Conservation (phyloP, 2,888 invertebrate genomes). For the Monopis laevigella region DNA sequence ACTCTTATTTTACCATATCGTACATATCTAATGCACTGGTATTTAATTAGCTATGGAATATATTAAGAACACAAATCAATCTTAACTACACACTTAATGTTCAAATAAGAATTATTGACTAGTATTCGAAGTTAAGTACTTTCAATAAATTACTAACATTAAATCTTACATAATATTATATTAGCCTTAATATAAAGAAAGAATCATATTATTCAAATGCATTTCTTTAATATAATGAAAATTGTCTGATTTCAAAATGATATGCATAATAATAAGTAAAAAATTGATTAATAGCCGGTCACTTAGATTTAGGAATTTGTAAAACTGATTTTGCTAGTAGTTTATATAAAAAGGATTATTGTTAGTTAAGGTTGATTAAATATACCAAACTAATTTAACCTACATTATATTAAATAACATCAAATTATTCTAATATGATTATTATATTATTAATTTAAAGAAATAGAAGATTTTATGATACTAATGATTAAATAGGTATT, state of each 20-base stretch:
- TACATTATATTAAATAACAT: slow-evolving; percentile 61
- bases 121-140: slow-evolving; percentile 67
- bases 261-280: slow-evolving; percentile 12
- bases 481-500: slow-evolving; percentile 36
- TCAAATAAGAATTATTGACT: slow-evolving; percentile 64
- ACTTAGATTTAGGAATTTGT: no score
- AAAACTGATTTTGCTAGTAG: no score
- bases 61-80: slow-evolving; percentile 66
- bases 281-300: no score
- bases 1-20: not conserved
- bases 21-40: not conserved
- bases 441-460: slow-evolving; percentile 2
- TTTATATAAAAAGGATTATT: no score
- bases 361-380: slow-evolving; percentile 44
- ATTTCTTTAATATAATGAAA: not conserved
- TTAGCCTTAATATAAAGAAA: slow-evolving; percentile 56
- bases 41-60: slow-evolving; percentile 58
- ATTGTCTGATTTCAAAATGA: slow-evolving; percentile 9
- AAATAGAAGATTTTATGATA: slow-evolving; percentile 31
- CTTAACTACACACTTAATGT: slow-evolving; percentile 55
- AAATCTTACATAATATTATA: slow-evolving; percentile 52
- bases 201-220: slow-evolving; percentile 18
- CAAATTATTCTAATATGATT: slow-evolving; percentile 35
- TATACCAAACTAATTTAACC: slow-evolving; percentile 56
- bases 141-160: slow-evolving; percentile 55